A percentile compares a stretch with the other conserved stretches of the same genome.
phyloP scores from a whole-genome alignment of 2,113 vertebrate species.

The Regulus satrapa region DNA sequence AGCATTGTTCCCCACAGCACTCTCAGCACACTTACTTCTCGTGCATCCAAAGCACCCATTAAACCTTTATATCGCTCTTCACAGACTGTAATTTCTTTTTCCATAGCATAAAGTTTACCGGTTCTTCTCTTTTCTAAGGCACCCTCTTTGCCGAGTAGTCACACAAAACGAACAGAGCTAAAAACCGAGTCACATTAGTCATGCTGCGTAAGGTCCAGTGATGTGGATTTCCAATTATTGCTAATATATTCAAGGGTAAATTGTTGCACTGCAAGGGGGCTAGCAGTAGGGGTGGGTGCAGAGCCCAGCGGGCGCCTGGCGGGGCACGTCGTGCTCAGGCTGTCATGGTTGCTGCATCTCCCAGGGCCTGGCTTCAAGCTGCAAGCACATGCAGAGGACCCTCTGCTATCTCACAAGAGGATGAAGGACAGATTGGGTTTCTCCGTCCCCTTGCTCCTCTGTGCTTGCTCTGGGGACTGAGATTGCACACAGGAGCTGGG shows the following conservation, averaged over 20 bases:
- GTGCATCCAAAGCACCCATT: slow-evolving; percentile 42
- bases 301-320: neutral
- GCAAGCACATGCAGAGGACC: neutral
- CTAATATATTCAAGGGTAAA: slow-evolving; percentile 66
- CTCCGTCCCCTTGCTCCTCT: neutral
- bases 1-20: slow-evolving; percentile 8
- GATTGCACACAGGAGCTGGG: rapidly evolving
- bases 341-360: slow-evolving; percentile 7
- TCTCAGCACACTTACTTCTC: slow-evolving; percentile 15
- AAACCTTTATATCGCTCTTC: slow-evolving; percentile 56
- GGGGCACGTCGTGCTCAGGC: neutral
- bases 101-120: slow-evolving; percentile 61
- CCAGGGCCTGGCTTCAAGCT: neutral
- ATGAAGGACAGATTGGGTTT: neutral
- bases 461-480: rapidly evolving
- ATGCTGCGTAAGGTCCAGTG: slow-evolving; percentile 63
- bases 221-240: slow-evolving; percentile 65
- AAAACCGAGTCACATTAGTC: slow-evolving; percentile 65
- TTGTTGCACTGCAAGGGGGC: slow-evolving; percentile 44
- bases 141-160: slow-evolving; percentile 20
- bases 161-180: slow-evolving; percentile 54
- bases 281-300: slow-evolving; percentile 50
- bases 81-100: slow-evolving; percentile 61
- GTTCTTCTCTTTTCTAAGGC: slow-evolving; percentile 48
- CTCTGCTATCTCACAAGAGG: neutral